phyloP scores from a whole-genome alignment of 2,797 vertebrate genomes.

The Epinephelus awoara region DNA sequence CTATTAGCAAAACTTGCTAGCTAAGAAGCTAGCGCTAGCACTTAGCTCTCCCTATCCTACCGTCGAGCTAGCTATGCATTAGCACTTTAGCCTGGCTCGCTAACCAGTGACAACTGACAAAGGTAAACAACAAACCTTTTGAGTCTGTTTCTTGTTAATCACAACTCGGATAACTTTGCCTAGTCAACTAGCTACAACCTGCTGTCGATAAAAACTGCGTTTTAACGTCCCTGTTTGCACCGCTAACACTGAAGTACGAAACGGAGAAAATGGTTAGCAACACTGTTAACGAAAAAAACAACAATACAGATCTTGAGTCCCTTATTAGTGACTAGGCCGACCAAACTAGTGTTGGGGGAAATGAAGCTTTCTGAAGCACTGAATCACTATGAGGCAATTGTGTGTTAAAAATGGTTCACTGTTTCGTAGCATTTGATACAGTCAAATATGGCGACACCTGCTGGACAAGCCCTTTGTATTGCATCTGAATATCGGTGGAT shows the following conservation, averaged over 20 bases:
- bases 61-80: slow-evolving; percentile 76
- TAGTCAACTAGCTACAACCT: background rate
- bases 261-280: slow-evolving; percentile 64
- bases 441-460: slow-evolving; percentile 40
- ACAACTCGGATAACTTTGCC: slow-evolving; percentile 20
- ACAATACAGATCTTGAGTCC: slow-evolving; percentile 68
- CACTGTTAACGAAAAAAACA: slow-evolving; percentile 78
- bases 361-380: background rate
- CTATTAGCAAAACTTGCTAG: slow-evolving; percentile 81
- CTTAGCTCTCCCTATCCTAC: slow-evolving; percentile 54
- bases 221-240: slow-evolving; percentile 15
- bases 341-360: slow-evolving; percentile 32
- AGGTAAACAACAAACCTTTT: slow-evolving; percentile 80
- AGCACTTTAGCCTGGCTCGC: slow-evolving; percentile 78
- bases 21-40: slow-evolving; percentile 71
- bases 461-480: slow-evolving; percentile 1
- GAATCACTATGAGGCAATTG: background rate
- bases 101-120: slow-evolving; percentile 80
- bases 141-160: slow-evolving; percentile 4
- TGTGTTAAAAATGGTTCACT: slow-evolving; percentile 22
- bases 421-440: slow-evolving; percentile 7
- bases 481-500: background rate
- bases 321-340: slow-evolving; percentile 59
- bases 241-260: slow-evolving; percentile 53
- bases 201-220: slow-evolving; percentile 21